phyloP scores from a whole-genome alignment of 2,888 invertebrate genomes.

The Meteorus cinctellus region DNA sequence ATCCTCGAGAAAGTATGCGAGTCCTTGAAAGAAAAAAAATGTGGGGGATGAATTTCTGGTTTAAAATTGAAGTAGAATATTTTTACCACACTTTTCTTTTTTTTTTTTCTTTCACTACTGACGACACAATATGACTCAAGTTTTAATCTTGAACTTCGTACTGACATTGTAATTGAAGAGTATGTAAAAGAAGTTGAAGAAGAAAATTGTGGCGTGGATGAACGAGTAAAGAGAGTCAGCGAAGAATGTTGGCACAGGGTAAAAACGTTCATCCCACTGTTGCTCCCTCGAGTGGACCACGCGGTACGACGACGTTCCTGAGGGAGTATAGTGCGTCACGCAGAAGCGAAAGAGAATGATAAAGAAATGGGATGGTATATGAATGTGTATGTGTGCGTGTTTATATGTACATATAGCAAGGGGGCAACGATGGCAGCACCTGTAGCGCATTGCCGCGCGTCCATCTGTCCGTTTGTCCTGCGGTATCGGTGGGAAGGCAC shows the following conservation, averaged over 20 bases:
- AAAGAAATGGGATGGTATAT: conserved; percentile 31
- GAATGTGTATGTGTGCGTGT: background rate
- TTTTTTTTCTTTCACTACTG: background rate
- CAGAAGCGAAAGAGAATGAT: conserved; percentile 24
- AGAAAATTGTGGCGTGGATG: conserved; percentile 11
- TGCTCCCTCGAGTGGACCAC: conserved; percentile 1
- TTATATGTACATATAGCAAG: background rate
- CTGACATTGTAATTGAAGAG: background rate
- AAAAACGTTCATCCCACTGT: conserved; percentile 17
- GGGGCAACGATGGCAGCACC: conserved; percentile 57
- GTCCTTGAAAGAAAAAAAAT: too few relatives aligned
- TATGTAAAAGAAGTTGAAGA: conserved; percentile 12
- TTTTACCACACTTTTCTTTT: background rate
- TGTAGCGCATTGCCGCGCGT: conserved; percentile 65
- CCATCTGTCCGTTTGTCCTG: conserved; percentile 65
- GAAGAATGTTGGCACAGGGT: conserved; percentile 29
- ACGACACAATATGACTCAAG: too few relatives aligned
- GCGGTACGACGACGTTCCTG: conserved; percentile 31
- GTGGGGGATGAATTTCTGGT: too few relatives aligned
- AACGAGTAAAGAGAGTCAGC: conserved; percentile 24
- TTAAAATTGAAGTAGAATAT: too few relatives aligned
- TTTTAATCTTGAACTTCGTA: too few relatives aligned
- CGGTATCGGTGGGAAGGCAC: conserved; percentile 60
- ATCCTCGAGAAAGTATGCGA: too few relatives aligned
- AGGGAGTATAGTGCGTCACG: conserved; percentile 26